These are phyloP conservation scores for Eolophus roseicapilla DNA, from an alignment of 2,113 vertebrate genomes.

Conservation along the genomic window DNA sequence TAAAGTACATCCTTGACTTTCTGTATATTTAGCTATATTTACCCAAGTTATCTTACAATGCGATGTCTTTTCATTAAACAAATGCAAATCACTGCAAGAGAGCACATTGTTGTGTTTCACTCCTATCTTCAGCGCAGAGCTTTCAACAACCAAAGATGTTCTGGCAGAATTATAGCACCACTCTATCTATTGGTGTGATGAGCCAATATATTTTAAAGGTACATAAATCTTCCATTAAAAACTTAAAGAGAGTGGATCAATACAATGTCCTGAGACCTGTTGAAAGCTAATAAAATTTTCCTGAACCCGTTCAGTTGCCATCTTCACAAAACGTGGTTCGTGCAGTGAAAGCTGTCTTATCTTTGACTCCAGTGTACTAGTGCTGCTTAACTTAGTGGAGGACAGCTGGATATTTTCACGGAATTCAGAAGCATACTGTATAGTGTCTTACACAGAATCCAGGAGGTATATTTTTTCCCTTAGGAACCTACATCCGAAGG, in stretches of 20 bases:
- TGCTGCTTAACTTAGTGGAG: not conserved
- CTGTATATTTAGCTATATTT: not conserved
- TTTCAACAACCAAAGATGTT: not conserved
- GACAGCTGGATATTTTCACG: not conserved
- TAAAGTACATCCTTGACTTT: constrained; percentile 4
- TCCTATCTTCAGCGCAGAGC: not conserved
- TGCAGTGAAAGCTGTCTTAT: not conserved
- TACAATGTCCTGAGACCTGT: not conserved
- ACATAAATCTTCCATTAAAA: not conserved
- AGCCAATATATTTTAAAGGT: not conserved
- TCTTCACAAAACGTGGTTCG: not conserved
- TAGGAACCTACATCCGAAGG: not conserved
- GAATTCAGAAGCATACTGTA: not conserved
- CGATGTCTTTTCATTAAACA: not conserved
- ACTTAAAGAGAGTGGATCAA: not conserved
- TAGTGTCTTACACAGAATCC: not conserved
- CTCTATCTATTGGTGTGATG: not conserved
- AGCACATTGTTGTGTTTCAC: not conserved
- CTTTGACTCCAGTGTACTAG: not conserved
- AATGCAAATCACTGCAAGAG: not conserved
- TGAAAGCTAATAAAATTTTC: not conserved
- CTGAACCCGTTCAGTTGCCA: not conserved
- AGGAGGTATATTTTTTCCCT: not conserved
- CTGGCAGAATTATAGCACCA: not conserved
- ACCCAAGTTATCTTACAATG: not conserved